phyloP scores from a whole-genome alignment of 2,113 vertebrate genomes.

The Eclectus roratus region DNA sequence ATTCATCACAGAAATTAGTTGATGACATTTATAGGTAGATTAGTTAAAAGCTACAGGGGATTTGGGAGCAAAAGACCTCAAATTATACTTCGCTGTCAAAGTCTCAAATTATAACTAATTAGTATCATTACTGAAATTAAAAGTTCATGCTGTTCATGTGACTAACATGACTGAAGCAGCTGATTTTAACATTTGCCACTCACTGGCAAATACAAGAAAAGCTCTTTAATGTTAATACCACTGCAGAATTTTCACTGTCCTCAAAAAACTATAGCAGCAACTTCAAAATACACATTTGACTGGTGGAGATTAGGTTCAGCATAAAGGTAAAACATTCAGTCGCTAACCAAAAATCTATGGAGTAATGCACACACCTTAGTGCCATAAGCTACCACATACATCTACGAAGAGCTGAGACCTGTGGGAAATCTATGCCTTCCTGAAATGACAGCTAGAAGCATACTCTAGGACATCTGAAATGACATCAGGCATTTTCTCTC shows the following conservation, averaged over 20 bases:
- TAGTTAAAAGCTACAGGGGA: not conserved
- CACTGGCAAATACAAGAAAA: not conserved
- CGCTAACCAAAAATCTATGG: not conserved
- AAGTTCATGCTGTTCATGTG: not conserved
- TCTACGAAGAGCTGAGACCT: not conserved
- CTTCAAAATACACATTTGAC: not conserved
- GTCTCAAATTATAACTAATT: constrained; percentile 10
- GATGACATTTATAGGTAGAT: not conserved
- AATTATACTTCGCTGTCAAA: not conserved
- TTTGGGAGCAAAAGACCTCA: not conserved
- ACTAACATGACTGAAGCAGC: not conserved
- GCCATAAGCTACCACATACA: not conserved
- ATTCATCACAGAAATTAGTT: not conserved
- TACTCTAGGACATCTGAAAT: not conserved
- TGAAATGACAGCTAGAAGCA: not conserved
- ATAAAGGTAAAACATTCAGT: not conserved
- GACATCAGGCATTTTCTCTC: not conserved
- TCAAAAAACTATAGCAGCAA: not conserved
- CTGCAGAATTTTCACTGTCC: not conserved
- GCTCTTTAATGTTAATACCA: not conserved
- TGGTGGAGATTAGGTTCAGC: not conserved
- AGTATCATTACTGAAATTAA: constrained; percentile 3
- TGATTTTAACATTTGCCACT: not conserved
- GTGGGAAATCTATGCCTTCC: not conserved
- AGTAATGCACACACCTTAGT: not conserved